Evolutionary conservation across 2,113 vertebrate genomes (phyloP).

Genomic region (Melanocharis versteri): DNA sequence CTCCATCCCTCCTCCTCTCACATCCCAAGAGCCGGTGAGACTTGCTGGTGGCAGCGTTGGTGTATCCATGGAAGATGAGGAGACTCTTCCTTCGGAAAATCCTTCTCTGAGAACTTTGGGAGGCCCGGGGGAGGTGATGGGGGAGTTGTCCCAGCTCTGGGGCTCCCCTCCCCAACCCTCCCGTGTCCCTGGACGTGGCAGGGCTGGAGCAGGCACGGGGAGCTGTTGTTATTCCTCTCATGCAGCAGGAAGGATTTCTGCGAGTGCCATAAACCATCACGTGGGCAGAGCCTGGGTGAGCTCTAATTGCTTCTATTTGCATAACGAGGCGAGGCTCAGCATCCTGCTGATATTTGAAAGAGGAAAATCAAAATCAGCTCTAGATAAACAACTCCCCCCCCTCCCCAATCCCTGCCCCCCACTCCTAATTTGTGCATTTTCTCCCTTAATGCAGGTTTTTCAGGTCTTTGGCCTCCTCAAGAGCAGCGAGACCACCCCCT

Average conservation of each 20-base stretch:
- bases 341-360: conserved; percentile 61
- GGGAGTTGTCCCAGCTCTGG: neutral
- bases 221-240: conserved; percentile 54
- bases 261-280: conserved; percentile 45
- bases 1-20: neutral
- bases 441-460: neutral
- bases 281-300: conserved; percentile 55
- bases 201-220: neutral
- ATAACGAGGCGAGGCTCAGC: conserved; percentile 61
- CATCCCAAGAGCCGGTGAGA: neutral
- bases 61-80: neutral
- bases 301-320: conserved; percentile 71
- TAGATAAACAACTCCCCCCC: conserved; percentile 20
- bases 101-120: neutral
- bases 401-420: neutral
- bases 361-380: conserved; percentile 40
- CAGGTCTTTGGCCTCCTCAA: neutral
- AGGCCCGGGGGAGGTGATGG: rapidly evolving
- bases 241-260: conserved; percentile 53
- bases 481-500: rapidly evolving
- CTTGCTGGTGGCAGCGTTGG: neutral
- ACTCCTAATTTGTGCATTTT: neutral
- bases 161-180: neutral
- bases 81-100: neutral
- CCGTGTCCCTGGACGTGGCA: rapidly evolving